Conservation (phyloP, 2,888 invertebrate genomes). For the Sthenelais limicola region DNA sequence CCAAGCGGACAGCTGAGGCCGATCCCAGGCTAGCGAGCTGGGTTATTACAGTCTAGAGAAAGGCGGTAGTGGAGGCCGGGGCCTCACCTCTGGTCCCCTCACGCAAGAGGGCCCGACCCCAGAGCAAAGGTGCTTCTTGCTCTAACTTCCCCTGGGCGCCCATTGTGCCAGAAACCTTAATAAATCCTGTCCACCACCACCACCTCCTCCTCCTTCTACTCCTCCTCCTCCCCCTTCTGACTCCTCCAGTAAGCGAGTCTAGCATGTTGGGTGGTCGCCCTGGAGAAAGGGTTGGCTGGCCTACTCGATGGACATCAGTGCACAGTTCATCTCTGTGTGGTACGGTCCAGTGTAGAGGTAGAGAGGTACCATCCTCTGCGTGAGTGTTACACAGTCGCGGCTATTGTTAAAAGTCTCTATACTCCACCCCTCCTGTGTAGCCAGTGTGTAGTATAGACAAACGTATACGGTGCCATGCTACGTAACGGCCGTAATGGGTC, state of each 20-base stretch:
- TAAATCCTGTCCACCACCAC: slow-evolving; percentile 33
- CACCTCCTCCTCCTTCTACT: too few species aligned
- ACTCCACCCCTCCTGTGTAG: too few species aligned
- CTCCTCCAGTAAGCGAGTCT: slow-evolving; percentile 13
- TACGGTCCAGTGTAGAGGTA: too few species aligned
- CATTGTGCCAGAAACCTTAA: slow-evolving; percentile 23
- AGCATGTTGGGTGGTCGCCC: slow-evolving; percentile 6
- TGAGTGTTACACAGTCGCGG: too few species aligned
- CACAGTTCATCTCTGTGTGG: too few species aligned
- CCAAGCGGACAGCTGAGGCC: slow-evolving; percentile 17
- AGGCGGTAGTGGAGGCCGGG: too few species aligned
- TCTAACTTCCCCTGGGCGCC: background rate
- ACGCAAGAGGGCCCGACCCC: slow-evolving; percentile 6
- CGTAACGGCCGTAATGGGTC: too few species aligned
- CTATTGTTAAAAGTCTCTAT: too few species aligned
- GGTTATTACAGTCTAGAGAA: slow-evolving; percentile 1
- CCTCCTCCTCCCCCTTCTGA: slow-evolving; percentile 26
- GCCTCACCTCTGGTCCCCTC: background rate
- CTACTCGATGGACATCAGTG: slow-evolving; percentile 1
- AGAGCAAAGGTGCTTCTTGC: too few species aligned
- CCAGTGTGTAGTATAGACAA: too few species aligned
- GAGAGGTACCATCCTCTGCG: too few species aligned
- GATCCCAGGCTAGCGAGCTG: background rate
- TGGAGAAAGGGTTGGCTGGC: background rate
- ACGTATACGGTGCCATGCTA: too few species aligned